Percentiles rank a stretch among this genome's conserved stretches.
Evolutionary conservation across 2,888 invertebrate species (phyloP).

Genomic region (Acleris laterana): DNA sequence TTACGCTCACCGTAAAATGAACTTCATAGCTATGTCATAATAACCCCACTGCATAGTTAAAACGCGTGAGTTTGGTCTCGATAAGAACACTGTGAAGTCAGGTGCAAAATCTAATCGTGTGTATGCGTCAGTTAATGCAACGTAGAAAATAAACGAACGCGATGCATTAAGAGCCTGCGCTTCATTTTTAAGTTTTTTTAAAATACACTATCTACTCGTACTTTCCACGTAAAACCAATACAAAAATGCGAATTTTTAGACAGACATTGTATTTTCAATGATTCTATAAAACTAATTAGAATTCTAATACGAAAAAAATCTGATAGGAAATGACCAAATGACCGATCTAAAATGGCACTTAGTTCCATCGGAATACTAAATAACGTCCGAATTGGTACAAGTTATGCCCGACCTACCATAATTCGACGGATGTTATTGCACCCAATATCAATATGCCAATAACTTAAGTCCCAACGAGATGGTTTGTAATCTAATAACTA

Average conservation of each 20-base stretch:
- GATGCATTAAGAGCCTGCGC: too few relatives aligned
- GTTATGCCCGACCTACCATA: slow-evolving; percentile 69
- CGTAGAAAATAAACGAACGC: background rate
- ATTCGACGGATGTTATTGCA: slow-evolving; percentile 68
- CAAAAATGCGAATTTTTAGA: background rate
- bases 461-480: slow-evolving; percentile 62
- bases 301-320: slow-evolving; percentile 13
- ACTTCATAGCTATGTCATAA: too few relatives aligned
- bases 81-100: too few relatives aligned
- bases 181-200: too few relatives aligned
- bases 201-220: too few relatives aligned
- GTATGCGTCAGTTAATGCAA: too few relatives aligned
- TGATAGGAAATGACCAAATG: slow-evolving; percentile 22
- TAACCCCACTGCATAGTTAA: too few relatives aligned
- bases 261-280: background rate
- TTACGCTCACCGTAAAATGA: too few relatives aligned
- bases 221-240: too few relatives aligned
- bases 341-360: slow-evolving; percentile 18
- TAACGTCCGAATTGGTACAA: slow-evolving; percentile 12
- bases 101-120: too few relatives aligned
- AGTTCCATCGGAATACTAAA: slow-evolving; percentile 15
- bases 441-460: slow-evolving; percentile 59
- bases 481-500: slow-evolving; percentile 68
- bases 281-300: background rate
- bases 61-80: too few relatives aligned